phyloP scores from a whole-genome alignment of 2,888 invertebrate species.

The Lithophane socia region DNA sequence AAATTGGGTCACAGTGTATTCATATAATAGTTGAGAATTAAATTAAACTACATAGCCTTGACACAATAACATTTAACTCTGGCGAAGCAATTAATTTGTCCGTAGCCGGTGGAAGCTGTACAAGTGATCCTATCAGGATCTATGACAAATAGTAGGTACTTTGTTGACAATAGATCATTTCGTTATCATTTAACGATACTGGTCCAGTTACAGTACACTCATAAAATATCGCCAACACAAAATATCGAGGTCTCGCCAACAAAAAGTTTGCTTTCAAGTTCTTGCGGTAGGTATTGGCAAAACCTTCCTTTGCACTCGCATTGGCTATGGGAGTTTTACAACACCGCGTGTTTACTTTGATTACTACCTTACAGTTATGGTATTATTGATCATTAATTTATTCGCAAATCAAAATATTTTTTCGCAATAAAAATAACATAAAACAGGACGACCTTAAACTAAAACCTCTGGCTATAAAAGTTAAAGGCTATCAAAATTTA shows the following conservation, averaged over 20 bases:
- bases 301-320: conserved; percentile 31
- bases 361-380: conserved; percentile 67
- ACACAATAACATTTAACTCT: conserved; percentile 88
- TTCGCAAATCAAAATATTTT: conserved; percentile 75
- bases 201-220: conserved; percentile 30
- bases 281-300: conserved; percentile 39
- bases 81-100: conserved; percentile 83
- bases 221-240: conserved; percentile 28
- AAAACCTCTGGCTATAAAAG: conserved; percentile 84
- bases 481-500: conserved; percentile 87
- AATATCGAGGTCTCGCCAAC: conserved; percentile 39
- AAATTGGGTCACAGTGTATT: conserved; percentile 56
- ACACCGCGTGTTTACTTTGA: conserved; percentile 52
- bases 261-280: conserved; percentile 47
- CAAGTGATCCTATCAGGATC: conserved; percentile 79
- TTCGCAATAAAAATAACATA: conserved; percentile 75
- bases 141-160: conserved; percentile 75
- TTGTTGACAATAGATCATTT: conserved; percentile 59
- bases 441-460: conserved; percentile 84
- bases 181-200: conserved; percentile 51
- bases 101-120: conserved; percentile 76
- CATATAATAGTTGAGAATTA: conserved; percentile 74
- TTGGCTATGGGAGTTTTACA: conserved; percentile 49
- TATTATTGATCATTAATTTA: conserved; percentile 75
- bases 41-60: conserved; percentile 83